Percentiles rank a stretch among this genome's conserved stretches.
Evolutionary conservation across 2,888 invertebrate species (phyloP).

Genomic region (Dione juno): DNA sequence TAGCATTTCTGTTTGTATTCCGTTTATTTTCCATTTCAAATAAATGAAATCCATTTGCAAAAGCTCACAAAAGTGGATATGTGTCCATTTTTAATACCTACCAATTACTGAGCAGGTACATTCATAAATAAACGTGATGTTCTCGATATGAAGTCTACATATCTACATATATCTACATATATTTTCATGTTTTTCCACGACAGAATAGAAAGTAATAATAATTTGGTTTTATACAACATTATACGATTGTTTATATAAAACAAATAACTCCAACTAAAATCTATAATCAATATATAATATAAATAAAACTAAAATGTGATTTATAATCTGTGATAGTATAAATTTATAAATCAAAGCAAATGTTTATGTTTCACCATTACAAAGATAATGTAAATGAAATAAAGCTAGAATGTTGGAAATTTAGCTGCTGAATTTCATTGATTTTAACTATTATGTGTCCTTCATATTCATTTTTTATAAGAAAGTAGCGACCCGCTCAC

Average conservation of each 20-base stretch:
- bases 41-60: slow-evolving; percentile 43
- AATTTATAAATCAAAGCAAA: not conserved
- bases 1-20: slow-evolving; percentile 36
- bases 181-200: not conserved
- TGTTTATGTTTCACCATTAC: too few relatives aligned
- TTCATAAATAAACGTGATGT: slow-evolving; percentile 36
- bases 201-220: not conserved
- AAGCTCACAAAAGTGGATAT: slow-evolving; percentile 36
- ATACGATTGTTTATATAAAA: too few relatives aligned
- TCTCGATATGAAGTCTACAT: slow-evolving; percentile 30
- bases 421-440: not conserved
- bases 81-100: slow-evolving; percentile 40
- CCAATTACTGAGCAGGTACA: slow-evolving; percentile 35
- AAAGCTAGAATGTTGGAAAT: not conserved
- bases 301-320: too few relatives aligned
- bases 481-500: too few relatives aligned
- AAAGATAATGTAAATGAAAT: not conserved
- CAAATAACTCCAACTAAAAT: too few relatives aligned
- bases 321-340: too few relatives aligned
- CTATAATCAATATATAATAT: too few relatives aligned
- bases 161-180: slow-evolving; percentile 24
- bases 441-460: not conserved
- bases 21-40: slow-evolving; percentile 40
- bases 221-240: not conserved
- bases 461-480: too few relatives aligned